Evolutionary conservation across 1,140 invertebrate genomes (phyloP), one percentile per base, ranked within the genome.

Genomic region (Aphaenogaster ashmeadi): DNA sequence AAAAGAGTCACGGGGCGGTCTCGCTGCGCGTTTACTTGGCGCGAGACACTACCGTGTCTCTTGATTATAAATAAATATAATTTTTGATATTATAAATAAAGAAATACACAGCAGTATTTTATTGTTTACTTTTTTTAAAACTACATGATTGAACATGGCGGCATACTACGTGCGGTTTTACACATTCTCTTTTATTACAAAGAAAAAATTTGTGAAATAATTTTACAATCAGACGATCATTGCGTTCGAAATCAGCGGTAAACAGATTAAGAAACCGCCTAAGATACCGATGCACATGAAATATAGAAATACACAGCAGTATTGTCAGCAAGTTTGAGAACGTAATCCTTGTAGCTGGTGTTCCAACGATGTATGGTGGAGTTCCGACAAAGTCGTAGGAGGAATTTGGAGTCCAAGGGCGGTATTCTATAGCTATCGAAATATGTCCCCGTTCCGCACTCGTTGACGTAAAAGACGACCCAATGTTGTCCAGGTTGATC

Each of bases 261-360:
- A 36, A 64, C 38, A 44, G 15, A 67, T 9, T 11, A 11, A 33
- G 9, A 62, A 62, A 62, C 58, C 8, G 21, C 33, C 33, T 33
- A 33, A 33, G 27, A 62, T 33, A 44, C 2, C 18, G 18, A 3
- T 6, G 3, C 50, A 52, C 1, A 52, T 52, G 21, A 21, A 71
- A 50, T 71, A 71, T 15, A 71, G 27, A 71, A 71, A 50, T 33
- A 50, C 44, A 15, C 21, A 71, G 6, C 47, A 52, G 13, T 71
- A 71, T 13, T 71, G 11, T 27, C 44, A 3, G 21, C 44, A 71
- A 1, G 21, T 71, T 52, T 33, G 27, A 3, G 47, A 71, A 33
- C 13, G 8, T 1, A 52, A 0, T 6, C 67, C 21, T 33, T 71
- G 44, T 15, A 50, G 9, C 13, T 27, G 21, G 21, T 71, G 47